Evolutionary conservation across 2,797 vertebrate genomes (phyloP).

Genomic region (Rhinatrema bivittatum): DNA sequence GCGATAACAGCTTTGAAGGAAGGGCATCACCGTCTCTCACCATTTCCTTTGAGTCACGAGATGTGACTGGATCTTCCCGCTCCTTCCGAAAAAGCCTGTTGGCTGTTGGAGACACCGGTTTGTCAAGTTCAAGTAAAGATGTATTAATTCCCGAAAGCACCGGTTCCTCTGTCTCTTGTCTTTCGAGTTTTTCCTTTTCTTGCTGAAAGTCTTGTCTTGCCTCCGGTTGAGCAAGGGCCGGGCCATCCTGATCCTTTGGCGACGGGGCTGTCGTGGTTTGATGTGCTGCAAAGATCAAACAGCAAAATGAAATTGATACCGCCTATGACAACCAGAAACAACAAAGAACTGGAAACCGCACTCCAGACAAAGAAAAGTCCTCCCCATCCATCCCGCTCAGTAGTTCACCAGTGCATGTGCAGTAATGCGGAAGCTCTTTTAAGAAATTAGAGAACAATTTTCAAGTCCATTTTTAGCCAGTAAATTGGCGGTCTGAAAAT

Average conservation of each 20-base stretch:
- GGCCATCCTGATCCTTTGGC: neutral
- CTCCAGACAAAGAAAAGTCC: too few species aligned
- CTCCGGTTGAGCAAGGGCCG: neutral
- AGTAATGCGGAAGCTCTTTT: too few species aligned
- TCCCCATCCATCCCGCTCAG: too few species aligned
- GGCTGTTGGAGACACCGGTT: neutral
- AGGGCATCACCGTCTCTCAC: neutral
- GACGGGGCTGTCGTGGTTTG: conserved; percentile 1
- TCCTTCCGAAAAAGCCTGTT: conserved; percentile 13
- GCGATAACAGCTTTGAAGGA: accelerated
- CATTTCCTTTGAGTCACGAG: conserved; percentile 18
- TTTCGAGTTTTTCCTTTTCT: neutral
- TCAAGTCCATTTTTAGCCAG: too few species aligned
- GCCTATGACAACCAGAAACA: too few species aligned
- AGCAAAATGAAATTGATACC: too few species aligned
- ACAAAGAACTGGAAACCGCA: too few species aligned
- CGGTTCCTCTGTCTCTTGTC: neutral
- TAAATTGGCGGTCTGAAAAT: too few species aligned
- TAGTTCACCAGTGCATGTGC: too few species aligned
- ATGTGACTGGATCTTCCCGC: conserved; percentile 10
- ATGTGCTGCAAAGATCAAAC: neutral
- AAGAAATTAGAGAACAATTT: too few species aligned
- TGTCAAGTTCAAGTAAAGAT: conserved; percentile 18
- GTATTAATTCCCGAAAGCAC: conserved; percentile 19
- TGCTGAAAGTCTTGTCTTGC: neutral